Conservation (phyloP, 2,797 vertebrate genomes). For the Bucorvus abyssinicus region DNA sequence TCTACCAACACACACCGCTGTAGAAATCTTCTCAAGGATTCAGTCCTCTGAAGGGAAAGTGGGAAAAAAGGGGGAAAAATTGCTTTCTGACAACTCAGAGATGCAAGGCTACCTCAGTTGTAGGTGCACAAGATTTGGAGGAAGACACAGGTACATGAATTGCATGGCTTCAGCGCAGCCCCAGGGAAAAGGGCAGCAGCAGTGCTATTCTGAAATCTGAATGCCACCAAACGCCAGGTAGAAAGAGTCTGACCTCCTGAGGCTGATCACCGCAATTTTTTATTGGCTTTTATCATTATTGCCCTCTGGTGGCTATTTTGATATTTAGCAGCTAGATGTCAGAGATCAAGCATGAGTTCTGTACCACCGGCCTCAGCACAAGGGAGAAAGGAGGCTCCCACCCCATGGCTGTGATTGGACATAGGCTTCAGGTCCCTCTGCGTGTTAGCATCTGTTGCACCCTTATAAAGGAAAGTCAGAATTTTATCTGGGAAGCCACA, state of each 20-base stretch:
- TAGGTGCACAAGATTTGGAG: neutral
- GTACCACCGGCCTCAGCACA: neutral
- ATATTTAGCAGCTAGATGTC: neutral
- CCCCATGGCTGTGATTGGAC: neutral
- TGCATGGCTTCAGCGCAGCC: neutral
- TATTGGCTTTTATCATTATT: neutral
- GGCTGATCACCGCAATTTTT: neutral
- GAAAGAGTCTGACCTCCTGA: neutral
- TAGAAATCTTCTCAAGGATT: neutral
- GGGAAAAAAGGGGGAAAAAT: rapidly evolving
- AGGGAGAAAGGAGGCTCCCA: neutral
- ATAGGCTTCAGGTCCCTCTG: too few relatives aligned
- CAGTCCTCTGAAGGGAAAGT: neutral
- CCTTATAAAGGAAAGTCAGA: neutral
- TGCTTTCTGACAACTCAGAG: neutral
- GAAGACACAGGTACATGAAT: neutral
- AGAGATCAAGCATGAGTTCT: neutral
- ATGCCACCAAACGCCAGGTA: neutral
- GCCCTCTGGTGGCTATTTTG: conserved; percentile 11
- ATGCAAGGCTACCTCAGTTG: neutral
- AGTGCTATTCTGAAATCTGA: neutral
- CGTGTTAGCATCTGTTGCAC: neutral
- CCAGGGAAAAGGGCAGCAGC: neutral
- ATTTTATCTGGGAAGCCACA: neutral
- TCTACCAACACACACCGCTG: neutral